phyloP scores from a whole-genome alignment of 2,797 vertebrate species.

The Ctenochaetus hawaiiensis region DNA sequence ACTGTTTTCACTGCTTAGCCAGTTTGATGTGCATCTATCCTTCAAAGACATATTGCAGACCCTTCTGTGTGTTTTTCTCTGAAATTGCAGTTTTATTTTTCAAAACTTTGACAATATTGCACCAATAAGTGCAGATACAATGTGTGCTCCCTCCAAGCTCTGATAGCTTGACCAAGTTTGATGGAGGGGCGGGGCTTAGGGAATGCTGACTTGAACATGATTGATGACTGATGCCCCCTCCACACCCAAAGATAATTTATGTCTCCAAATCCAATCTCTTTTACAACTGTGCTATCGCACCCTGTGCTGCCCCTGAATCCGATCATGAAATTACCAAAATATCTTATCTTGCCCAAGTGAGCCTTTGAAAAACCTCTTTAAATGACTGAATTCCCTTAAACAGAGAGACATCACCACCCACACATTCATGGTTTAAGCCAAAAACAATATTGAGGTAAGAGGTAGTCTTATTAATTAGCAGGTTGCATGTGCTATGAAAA shows the following conservation, averaged over 20 bases:
- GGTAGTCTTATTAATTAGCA: conserved; percentile 56
- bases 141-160: too few species aligned
- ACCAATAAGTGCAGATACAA: too few species aligned
- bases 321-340: conserved; percentile 25
- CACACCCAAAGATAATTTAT: conserved; percentile 21
- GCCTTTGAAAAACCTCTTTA: conserved; percentile 30
- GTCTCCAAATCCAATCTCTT: conserved; percentile 34
- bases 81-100: too few species aligned
- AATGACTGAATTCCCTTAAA: conserved; percentile 15
- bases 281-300: neutral
- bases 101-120: too few species aligned
- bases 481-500: conserved; percentile 36
- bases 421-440: conserved; percentile 22
- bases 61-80: too few species aligned
- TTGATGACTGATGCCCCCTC: conserved; percentile 20
- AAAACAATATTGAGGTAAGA: conserved; percentile 43
- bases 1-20: too few species aligned
- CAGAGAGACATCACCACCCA: conserved; percentile 27
- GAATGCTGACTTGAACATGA: conserved; percentile 43
- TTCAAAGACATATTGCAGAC: too few species aligned
- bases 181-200: too few species aligned
- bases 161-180: too few species aligned
- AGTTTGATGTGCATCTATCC: too few species aligned
- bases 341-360: conserved; percentile 11
- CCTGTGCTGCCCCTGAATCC: neutral